Evolutionary conservation across 2,797 vertebrate species (phyloP).

Genomic region (Argyrosomus regius): DNA sequence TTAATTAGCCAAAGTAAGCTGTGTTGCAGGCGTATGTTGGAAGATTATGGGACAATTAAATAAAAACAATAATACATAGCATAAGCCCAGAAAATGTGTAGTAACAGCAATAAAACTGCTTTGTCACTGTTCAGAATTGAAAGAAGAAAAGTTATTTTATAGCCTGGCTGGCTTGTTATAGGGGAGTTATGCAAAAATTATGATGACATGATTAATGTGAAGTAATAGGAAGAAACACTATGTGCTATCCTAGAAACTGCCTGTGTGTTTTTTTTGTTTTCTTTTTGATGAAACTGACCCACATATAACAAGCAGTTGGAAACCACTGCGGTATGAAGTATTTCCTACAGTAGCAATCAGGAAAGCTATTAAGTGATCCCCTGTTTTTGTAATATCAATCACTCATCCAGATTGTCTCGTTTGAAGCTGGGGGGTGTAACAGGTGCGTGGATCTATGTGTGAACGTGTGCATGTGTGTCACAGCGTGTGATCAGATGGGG

Average conservation of each 20-base stretch:
- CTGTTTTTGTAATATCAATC: conserved; percentile 5
- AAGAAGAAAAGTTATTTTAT: not conserved
- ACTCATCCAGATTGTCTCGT: not conserved
- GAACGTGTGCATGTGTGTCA: not conserved
- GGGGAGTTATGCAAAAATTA: not conserved
- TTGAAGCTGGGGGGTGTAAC: not conserved
- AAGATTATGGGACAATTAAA: not conserved
- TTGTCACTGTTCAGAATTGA: not conserved
- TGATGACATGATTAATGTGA: not conserved
- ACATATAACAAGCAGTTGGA: not conserved
- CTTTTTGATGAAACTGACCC: not conserved
- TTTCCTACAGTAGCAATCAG: not conserved
- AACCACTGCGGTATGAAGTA: not conserved
- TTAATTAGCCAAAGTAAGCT: not conserved
- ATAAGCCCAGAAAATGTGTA: not conserved
- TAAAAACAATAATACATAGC: no score
- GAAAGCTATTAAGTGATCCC: not conserved
- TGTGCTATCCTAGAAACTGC: not conserved
- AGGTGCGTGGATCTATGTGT: not conserved
- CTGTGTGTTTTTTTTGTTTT: not conserved
- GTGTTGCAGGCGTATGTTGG: not conserved
- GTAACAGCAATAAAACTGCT: not conserved
- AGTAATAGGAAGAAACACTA: not conserved
- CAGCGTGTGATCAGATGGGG: not conserved
- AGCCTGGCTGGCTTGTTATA: not conserved